Conservation (phyloP, 2,888 invertebrate species). For the Lysandra bellargus region DNA sequence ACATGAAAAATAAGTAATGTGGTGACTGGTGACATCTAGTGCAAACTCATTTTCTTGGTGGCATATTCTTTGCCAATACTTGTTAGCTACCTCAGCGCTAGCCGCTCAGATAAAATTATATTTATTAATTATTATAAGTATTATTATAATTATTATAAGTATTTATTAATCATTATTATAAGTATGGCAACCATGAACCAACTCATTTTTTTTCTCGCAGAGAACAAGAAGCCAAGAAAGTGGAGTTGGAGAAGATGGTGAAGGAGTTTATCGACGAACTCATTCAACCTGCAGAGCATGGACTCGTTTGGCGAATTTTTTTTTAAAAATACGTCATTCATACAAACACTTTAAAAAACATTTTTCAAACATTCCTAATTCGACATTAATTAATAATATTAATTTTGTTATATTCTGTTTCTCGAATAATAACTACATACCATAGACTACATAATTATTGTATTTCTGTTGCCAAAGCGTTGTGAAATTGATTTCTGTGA, state of each 20-base stretch:
- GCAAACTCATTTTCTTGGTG: too few species aligned
- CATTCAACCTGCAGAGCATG: conserved; percentile 87
- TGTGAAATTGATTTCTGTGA: conserved; percentile 27
- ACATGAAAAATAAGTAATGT: too few species aligned
- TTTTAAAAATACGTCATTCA: not conserved
- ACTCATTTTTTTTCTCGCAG: conserved; percentile 71
- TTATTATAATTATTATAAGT: too few species aligned
- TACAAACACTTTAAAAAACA: not conserved
- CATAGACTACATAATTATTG: not conserved
- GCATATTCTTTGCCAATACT: too few species aligned
- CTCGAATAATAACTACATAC: not conserved
- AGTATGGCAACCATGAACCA: too few species aligned
- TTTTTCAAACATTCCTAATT: conserved; percentile 12
- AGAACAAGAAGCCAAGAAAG: conserved; percentile 82
- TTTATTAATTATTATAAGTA: too few species aligned
- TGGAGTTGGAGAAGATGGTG: conserved; percentile 86
- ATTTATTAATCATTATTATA: too few species aligned
- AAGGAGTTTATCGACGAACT: conserved; percentile 88
- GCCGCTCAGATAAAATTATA: too few species aligned
- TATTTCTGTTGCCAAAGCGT: conserved; percentile 25
- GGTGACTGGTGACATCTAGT: too few species aligned
- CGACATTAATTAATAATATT: not conserved
- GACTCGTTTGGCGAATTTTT: conserved; percentile 43
- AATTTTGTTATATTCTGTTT: not conserved
- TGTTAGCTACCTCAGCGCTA: too few species aligned